These are phyloP conservation scores for Oscheius sp. DNA, from an alignment of 2,888 invertebrate genomes.

Conservation along the genomic window DNA sequence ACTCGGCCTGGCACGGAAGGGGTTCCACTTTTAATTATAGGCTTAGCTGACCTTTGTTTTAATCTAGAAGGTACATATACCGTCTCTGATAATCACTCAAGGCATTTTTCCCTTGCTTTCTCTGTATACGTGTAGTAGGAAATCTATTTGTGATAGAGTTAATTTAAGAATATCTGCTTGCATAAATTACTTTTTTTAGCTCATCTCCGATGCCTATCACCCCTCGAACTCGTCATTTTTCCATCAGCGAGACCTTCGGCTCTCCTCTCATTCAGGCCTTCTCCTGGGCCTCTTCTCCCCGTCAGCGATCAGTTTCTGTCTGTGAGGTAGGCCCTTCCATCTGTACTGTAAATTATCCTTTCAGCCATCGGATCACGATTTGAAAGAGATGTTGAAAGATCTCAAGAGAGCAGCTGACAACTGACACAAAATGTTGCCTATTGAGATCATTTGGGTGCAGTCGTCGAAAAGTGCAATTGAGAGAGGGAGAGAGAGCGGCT, in stretches of 20 bases:
- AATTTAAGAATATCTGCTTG: no score
- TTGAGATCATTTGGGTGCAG: constrained; percentile 16
- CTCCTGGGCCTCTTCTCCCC: constrained; percentile 17
- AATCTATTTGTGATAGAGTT: no score
- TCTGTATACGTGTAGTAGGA: no score
- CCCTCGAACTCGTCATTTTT: constrained; percentile 21
- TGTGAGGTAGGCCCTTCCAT: constrained; percentile 9
- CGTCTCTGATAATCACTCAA: no score
- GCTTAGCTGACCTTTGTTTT: no score
- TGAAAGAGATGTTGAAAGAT: background rate
- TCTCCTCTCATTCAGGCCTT: constrained; percentile 17
- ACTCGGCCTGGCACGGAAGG: no score
- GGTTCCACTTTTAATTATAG: no score
- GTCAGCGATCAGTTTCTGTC: constrained; percentile 15
- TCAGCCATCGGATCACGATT: background rate
- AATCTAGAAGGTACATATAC: no score
- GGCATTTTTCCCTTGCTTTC: no score
- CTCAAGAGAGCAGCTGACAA: constrained; percentile 9
- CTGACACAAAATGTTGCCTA: constrained; percentile 6
- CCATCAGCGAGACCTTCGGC: constrained; percentile 24
- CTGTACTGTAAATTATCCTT: background rate
- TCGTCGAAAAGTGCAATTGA: no score
- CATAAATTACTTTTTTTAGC: background rate
- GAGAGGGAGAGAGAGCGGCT: no score
- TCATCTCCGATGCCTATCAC: constrained; percentile 2